phyloP scores from a whole-genome alignment of 2,113 vertebrate species.

The Hiodon tergisus region DNA sequence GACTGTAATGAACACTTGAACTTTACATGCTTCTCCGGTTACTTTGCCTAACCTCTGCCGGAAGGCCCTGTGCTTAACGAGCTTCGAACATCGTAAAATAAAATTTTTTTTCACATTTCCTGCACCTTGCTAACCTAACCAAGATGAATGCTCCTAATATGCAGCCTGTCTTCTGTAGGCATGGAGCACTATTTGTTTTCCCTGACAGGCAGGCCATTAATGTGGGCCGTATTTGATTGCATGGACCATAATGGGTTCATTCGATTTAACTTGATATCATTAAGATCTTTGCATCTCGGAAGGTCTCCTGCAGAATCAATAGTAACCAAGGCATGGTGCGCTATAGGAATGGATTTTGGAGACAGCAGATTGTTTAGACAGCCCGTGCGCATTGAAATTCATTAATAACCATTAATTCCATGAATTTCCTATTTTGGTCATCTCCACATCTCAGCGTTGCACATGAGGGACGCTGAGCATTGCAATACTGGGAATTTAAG shows the following conservation, averaged over 20 bases:
- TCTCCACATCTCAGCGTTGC: too few relatives aligned
- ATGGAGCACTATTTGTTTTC: background rate
- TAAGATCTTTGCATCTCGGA: slow-evolving; percentile 10
- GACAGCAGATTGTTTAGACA: background rate
- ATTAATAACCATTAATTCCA: too few relatives aligned
- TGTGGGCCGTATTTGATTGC: slow-evolving; percentile 2
- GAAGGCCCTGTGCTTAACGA: background rate
- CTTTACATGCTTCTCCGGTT: too few relatives aligned
- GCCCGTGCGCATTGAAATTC: background rate
- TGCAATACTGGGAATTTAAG: too few relatives aligned
- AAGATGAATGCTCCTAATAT: slow-evolving; percentile 12
- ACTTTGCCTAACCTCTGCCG: background rate
- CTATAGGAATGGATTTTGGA: background rate
- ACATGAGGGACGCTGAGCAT: too few relatives aligned
- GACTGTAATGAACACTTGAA: too few relatives aligned
- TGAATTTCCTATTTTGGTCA: too few relatives aligned
- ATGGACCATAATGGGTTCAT: background rate
- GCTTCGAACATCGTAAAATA: background rate
- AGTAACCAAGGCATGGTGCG: background rate
- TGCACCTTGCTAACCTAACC: slow-evolving; percentile 12
- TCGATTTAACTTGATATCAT: slow-evolving; percentile 8
- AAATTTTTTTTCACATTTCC: background rate
- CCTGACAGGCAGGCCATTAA: background rate
- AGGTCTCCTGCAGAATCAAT: slow-evolving; percentile 2
- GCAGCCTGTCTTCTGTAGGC: background rate